These are phyloP conservation scores for Melanotaenia pygmaea DNA, from an alignment of 2,797 vertebrate genomes.

Conservation along the genomic window DNA sequence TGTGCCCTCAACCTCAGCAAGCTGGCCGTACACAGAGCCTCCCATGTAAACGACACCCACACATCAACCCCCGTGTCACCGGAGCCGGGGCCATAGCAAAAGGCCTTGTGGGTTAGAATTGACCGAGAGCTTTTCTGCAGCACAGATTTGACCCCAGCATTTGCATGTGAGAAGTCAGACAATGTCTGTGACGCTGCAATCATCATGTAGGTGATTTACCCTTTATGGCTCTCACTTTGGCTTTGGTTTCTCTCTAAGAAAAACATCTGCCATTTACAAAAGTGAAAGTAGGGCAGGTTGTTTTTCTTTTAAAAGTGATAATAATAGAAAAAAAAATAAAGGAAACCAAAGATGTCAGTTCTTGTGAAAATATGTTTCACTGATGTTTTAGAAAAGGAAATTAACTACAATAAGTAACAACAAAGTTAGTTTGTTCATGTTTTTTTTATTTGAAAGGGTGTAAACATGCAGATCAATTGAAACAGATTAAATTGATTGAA, in stretches of 20 bases:
- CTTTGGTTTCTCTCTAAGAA: constrained; percentile 44
- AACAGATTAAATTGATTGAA: neutral
- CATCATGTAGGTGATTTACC: constrained; percentile 46
- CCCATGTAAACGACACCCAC: constrained; percentile 75
- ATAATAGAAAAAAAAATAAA: neutral
- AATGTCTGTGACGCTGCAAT: constrained; percentile 25
- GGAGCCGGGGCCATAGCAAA: constrained; percentile 59
- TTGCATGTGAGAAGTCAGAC: constrained; percentile 37
- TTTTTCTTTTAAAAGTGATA: constrained; percentile 35
- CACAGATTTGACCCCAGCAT: constrained; percentile 70
- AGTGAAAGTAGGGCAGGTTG: constrained; percentile 32
- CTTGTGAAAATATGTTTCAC: neutral
- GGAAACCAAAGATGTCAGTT: constrained; percentile 3
- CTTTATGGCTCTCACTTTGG: constrained; percentile 31
- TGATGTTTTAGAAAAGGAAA: constrained; percentile 4
- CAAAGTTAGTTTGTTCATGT: neutral
- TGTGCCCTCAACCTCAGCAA: constrained; percentile 72
- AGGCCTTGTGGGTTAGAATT: constrained; percentile 63
- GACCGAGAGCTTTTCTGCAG: constrained; percentile 67
- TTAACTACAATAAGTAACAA: neutral
- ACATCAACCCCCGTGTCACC: constrained; percentile 59
- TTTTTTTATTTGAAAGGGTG: neutral
- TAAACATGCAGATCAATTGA: neutral
- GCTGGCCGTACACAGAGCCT: constrained; percentile 53
- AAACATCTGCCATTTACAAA: constrained; percentile 22